Evolutionary conservation across 2,113 vertebrate species (phyloP).

Genomic region (Gila orcuttii): DNA sequence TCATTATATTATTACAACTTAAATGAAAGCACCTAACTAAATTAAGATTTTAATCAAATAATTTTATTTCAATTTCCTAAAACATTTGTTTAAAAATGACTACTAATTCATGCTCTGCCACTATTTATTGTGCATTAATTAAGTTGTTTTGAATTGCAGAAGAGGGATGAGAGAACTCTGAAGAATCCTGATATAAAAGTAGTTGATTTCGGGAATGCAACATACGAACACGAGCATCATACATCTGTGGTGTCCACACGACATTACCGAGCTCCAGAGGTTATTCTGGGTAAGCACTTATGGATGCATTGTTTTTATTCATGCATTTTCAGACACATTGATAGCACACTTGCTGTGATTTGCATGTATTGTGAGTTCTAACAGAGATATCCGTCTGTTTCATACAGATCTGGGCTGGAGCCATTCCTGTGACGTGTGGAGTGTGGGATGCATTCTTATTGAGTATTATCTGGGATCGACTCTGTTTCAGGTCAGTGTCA

Average conservation of each 20-base stretch:
- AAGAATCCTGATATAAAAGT: constrained; percentile 90
- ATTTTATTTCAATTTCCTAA: no score
- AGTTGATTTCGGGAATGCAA: constrained; percentile 94
- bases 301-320: neutral
- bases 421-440: constrained; percentile 95
- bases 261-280: constrained; percentile 93
- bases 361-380: neutral
- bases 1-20: no score
- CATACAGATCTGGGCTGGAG: constrained; percentile 90
- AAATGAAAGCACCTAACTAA: no score
- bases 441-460: constrained; percentile 92
- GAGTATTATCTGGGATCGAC: constrained; percentile 92
- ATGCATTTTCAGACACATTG: neutral
- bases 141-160: constrained; percentile 68
- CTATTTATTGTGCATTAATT: neutral
- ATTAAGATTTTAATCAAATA: no score
- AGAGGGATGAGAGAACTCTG: constrained; percentile 80
- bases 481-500: constrained; percentile 85
- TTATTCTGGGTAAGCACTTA: constrained; percentile 85
- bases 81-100: neutral
- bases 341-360: neutral
- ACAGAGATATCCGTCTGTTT: neutral
- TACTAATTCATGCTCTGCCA: neutral
- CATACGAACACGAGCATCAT: constrained; percentile 90
- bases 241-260: constrained; percentile 92